Base-by-base conservation (phyloP, 1,140 invertebrate species). In the Ips nitidus region DNA sequence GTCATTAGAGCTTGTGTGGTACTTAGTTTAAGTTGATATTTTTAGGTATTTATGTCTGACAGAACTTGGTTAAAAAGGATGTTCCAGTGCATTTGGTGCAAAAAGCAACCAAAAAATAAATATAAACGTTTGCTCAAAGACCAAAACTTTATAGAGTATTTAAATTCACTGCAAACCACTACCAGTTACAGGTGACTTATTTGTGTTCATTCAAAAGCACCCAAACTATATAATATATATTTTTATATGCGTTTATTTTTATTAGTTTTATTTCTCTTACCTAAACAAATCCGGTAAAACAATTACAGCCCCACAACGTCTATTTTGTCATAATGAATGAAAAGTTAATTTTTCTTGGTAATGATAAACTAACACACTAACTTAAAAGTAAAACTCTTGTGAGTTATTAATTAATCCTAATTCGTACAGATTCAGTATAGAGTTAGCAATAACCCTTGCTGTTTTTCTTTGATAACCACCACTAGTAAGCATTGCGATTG, bases 401-500 rank as follows among this genome's bases (percentile, higher is more conserved):
- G 64, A 59, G 53, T 64, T 59, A 47, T 73, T 62, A 7, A 73
- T 73, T n/a, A 73, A 41, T 39, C 71, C 71, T 43, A 59, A 41
- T 40, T 79, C 73, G 60, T 84, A 80, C 2, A 94, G 82, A 82
- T 94, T 94, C 37, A 89, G 78, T 70, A 94, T 91, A 4, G 92
- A 94, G 75, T 91, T 88, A 0, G 93, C 90, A 61, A 95, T 94
- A 66, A 95, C 88, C 72, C 82, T 81, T 1, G 93, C 93, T 1
- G 91, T 92, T 64, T 83, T 83, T 66, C 86, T 85, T 53, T 89
- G 83, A 81, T 95, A 95, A 1, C 94, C 94, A 4, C 94, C 94
- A 78, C 92, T 94, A 0, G 93, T 94, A 22, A 95, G 77, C 93
- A 95, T 95, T 1, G 94, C 87, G 52, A 95, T 89, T 1, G 94